Evolutionary conservation across 2,113 vertebrate species (phyloP).

Genomic region (Tautogolabrus adspersus): DNA sequence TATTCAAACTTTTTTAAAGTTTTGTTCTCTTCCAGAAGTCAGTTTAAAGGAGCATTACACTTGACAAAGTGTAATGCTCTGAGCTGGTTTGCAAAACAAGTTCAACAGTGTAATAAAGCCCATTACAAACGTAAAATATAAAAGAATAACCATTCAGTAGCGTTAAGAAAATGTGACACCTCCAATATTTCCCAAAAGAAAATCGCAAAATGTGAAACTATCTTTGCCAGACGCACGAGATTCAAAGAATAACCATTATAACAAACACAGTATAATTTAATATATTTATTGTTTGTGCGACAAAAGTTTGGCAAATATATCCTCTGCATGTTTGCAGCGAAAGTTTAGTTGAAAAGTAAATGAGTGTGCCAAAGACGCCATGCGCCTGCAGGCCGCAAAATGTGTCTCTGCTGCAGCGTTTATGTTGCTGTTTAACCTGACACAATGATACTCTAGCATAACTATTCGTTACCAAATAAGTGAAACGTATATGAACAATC

Average conservation of each 20-base stretch:
- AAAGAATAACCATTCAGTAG: not conserved
- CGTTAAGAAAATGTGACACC: not conserved
- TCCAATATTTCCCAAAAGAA: conserved; percentile 9
- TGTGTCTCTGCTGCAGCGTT: conserved; percentile 16
- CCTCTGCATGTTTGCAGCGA: not conserved
- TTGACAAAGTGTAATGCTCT: conserved; percentile 29
- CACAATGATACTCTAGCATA: conserved; percentile 1
- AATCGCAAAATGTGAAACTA: not conserved
- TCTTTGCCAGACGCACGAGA: not conserved
- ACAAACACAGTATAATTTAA: not conserved
- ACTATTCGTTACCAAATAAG: conserved; percentile 20
- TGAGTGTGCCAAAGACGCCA: conserved; percentile 51
- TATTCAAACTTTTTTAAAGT: too few relatives aligned
- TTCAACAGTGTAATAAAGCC: too few relatives aligned
- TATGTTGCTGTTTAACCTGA: conserved; percentile 30
- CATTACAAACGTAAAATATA: not conserved
- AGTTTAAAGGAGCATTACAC: too few relatives aligned
- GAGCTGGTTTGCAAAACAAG: not conserved
- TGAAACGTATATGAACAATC: conserved; percentile 5
- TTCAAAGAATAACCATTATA: not conserved
- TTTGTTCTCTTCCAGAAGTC: not conserved
- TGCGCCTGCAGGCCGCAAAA: conserved; percentile 54
- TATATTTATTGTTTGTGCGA: not conserved
- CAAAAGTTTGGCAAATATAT: not conserved
- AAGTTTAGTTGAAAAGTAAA: conserved; percentile 32